These are phyloP conservation scores for Charaxes varanes DNA, from an alignment of 1,140 invertebrate genomes.

Conservation along the genomic window DNA sequence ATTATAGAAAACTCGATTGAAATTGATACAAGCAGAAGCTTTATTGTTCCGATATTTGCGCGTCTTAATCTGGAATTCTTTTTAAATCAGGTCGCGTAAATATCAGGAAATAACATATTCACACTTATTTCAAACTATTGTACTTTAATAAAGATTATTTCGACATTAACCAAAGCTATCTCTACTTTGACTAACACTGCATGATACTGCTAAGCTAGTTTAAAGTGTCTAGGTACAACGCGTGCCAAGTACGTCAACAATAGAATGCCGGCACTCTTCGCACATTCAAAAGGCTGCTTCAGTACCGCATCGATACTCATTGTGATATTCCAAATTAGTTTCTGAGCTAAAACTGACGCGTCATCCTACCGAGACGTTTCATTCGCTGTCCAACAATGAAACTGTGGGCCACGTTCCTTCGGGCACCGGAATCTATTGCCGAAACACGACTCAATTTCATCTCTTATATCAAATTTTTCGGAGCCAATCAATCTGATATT, in stretches of 20 bases:
- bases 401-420: slow-evolving; percentile 61
- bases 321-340: slow-evolving; percentile 73
- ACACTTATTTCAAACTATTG: too few species aligned
- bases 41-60: too few species aligned
- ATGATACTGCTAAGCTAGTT: slow-evolving; percentile 9
- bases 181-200: background rate
- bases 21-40: too few species aligned
- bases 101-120: too few species aligned
- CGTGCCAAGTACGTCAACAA: slow-evolving; percentile 50
- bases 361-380: slow-evolving; percentile 65
- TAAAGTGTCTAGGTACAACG: slow-evolving; percentile 14
- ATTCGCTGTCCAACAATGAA: slow-evolving; percentile 63
- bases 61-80: too few species aligned
- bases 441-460: slow-evolving; percentile 58
- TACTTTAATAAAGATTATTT: too few species aligned
- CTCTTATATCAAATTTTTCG: slow-evolving; percentile 41
- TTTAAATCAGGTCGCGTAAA: too few species aligned
- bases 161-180: too few species aligned
- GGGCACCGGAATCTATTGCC: slow-evolving; percentile 45
- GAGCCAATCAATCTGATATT: slow-evolving; percentile 29
- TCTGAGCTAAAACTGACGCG: slow-evolving; percentile 58
- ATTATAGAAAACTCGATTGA: too few species aligned
- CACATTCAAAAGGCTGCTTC: slow-evolving; percentile 64
- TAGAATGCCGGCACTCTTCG: slow-evolving; percentile 42
- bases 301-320: slow-evolving; percentile 64